phyloP scores from a whole-genome alignment of 2,113 vertebrate genomes.

The Hiodon tergisus region DNA sequence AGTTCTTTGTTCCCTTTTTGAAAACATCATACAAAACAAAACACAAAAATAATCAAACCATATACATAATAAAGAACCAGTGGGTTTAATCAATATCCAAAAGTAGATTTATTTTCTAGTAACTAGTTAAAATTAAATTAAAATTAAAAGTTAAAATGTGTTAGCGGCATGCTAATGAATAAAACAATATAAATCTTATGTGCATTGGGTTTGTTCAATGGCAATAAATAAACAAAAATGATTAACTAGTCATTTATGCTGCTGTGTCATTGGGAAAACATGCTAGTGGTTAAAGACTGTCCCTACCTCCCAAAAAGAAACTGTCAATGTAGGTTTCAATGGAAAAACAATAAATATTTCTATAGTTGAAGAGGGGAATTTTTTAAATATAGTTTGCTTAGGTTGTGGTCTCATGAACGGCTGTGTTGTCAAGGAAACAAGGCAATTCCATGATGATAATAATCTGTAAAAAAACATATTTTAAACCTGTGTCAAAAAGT shows the following conservation, averaged over 20 bases:
- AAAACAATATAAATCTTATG: constrained; percentile 2
- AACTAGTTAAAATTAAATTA: too few relatives aligned
- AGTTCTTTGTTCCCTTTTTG: constrained; percentile 29
- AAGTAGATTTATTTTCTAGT: constrained; percentile 25
- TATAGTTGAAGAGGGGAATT: too few relatives aligned
- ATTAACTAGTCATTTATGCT: constrained; percentile 33
- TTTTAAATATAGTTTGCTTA: too few relatives aligned
- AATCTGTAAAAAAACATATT: constrained; percentile 42
- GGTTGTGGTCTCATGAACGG: neutral
- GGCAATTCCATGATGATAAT: constrained; percentile 50
- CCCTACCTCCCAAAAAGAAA: constrained; percentile 21
- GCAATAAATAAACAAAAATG: constrained; percentile 15
- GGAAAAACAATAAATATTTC: constrained; percentile 20
- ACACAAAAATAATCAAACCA: constrained; percentile 67
- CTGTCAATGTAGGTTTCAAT: constrained; percentile 27
- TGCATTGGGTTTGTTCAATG: constrained; percentile 10
- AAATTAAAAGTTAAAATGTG: constrained; percentile 26
- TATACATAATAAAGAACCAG: constrained; percentile 65
- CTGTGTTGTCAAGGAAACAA: constrained; percentile 65
- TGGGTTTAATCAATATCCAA: constrained; percentile 49
- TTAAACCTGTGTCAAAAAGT: constrained; percentile 58
- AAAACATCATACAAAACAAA: constrained; percentile 52
- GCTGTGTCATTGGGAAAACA: constrained; percentile 14
- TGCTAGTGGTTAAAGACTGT: constrained; percentile 21
- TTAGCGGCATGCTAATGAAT: constrained; percentile 23